Conservation (phyloP, 2,888 invertebrate species). For the Pterobdella sp. region DNA sequence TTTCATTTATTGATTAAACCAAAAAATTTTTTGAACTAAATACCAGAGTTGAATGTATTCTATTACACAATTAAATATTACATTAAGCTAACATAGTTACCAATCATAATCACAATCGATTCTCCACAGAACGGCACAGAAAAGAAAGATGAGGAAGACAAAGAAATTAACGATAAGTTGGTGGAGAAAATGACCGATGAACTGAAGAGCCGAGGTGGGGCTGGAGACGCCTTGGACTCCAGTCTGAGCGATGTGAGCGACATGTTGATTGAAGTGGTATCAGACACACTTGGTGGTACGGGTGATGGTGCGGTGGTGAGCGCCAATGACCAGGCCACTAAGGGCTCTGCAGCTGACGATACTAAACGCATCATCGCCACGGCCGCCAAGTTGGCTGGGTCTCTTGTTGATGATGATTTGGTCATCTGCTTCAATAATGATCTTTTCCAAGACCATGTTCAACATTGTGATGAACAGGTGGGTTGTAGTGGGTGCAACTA, state of each 20-base stretch:
- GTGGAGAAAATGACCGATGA: neutral
- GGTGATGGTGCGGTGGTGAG: neutral
- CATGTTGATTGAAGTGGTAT: too few species aligned
- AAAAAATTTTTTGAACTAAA: too few species aligned
- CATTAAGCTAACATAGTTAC: too few species aligned
- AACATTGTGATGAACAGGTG: slow-evolving; percentile 66
- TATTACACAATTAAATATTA: too few species aligned
- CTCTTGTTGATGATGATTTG: slow-evolving; percentile 87
- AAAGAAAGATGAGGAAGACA: slow-evolving; percentile 8
- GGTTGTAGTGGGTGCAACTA: slow-evolving; percentile 23
- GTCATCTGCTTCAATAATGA: slow-evolving; percentile 97
- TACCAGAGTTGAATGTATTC: too few species aligned
- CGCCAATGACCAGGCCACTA: neutral
- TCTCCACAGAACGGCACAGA: slow-evolving; percentile 9
- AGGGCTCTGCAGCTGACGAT: slow-evolving; percentile 56
- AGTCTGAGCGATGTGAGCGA: too few species aligned
- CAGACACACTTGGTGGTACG: neutral
- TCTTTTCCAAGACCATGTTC: slow-evolving; percentile 88
- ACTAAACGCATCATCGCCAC: slow-evolving; percentile 75
- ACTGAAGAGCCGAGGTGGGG: neutral
- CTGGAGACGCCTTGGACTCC: neutral
- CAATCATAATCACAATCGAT: too few species aligned
- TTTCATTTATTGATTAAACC: too few species aligned
- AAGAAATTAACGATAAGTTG: slow-evolving; percentile 6
- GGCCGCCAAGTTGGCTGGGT: slow-evolving; percentile 83